Evolutionary conservation across 2,797 vertebrate species (phyloP).

Genomic region (Ptychadena robeensis): DNA sequence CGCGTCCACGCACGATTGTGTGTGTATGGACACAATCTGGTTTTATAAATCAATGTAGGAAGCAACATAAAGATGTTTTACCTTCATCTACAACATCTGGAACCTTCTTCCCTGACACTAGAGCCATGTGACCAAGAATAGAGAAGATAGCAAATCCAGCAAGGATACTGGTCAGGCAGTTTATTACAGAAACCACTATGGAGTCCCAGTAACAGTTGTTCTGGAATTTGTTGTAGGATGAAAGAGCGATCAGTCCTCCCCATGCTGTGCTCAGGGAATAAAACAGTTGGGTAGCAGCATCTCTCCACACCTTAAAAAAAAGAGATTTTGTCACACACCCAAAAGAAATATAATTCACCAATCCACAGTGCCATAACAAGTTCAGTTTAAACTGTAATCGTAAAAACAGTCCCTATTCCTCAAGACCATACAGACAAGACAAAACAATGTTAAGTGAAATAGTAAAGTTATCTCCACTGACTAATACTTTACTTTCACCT

Average conservation of each 20-base stretch:
- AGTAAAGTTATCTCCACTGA: too few species aligned
- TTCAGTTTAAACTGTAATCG: too few species aligned
- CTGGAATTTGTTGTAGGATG: slow-evolving; percentile 93
- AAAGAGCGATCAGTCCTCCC: slow-evolving; percentile 88
- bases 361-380: too few species aligned
- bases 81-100: slow-evolving; percentile 88
- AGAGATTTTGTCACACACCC: too few species aligned
- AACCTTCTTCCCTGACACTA: slow-evolving; percentile 80
- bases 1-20: too few species aligned
- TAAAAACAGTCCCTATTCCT: too few species aligned
- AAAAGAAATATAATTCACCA: too few species aligned
- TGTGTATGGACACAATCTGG: too few species aligned
- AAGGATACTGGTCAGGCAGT: slow-evolving; percentile 88
- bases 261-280: slow-evolving; percentile 88
- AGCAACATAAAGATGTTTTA: slow-evolving; percentile 63
- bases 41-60: too few species aligned
- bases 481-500: too few species aligned
- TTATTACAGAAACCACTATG: slow-evolving; percentile 83
- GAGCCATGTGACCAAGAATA: slow-evolving; percentile 92
- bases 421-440: too few species aligned
- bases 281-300: slow-evolving; percentile 93
- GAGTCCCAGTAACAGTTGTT: slow-evolving; percentile 91
- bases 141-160: slow-evolving; percentile 96
- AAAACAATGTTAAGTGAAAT: too few species aligned
- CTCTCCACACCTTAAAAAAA: slow-evolving; percentile 86